Evolutionary conservation across 2,888 invertebrate genomes (phyloP), one percentile per base, ranked within the genome.

Genomic region (Drosophila mimica): DNA sequence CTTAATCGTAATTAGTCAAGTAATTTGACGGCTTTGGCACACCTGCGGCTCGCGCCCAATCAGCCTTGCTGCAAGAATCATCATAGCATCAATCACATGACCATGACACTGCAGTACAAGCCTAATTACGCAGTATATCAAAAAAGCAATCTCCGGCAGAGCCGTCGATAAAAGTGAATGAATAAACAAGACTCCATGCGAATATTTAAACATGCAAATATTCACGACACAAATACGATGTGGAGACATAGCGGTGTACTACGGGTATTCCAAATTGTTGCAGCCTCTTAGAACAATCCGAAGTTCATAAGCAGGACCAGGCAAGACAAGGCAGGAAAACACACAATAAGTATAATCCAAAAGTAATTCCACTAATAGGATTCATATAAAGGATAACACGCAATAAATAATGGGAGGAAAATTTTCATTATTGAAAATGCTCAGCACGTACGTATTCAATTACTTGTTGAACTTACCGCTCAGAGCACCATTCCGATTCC

Each of bases 361-460:
- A 88, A 82, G 87, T 87, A 88, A 88, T 90, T 86, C 84, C 74
- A 90, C 90, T 90, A 88, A 88, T 89, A 90, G 88, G 89, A 88
- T 86, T 88, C 88, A 88, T 90, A 88, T 90, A 90, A 88, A 79
- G 89, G 82, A 83, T 88, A 88, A 88, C 90, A 90, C 89, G 89
- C 89, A 81, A 87, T 88, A 86, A 88, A 88, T 88, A 90, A 90
- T 86, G 84, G 74, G 66, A 69, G 71, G 61, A 69, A 74, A 72
- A 79, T 71, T 63, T 78, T 74, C 74, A 76, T 85, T 83, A 91
- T 91, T 86, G 78, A 76, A 83, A 91, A 91, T 91, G 87, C 91
- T 70, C 67, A 68, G 85, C 91, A 91, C 91, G 91, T 91, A 84
- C 82, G 83, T 79, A 92, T 92, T 92, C 91, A 91, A 91, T 91